phyloP scores from a whole-genome alignment of 2,888 invertebrate species.

The Cataglyphis rosenhaueri region DNA sequence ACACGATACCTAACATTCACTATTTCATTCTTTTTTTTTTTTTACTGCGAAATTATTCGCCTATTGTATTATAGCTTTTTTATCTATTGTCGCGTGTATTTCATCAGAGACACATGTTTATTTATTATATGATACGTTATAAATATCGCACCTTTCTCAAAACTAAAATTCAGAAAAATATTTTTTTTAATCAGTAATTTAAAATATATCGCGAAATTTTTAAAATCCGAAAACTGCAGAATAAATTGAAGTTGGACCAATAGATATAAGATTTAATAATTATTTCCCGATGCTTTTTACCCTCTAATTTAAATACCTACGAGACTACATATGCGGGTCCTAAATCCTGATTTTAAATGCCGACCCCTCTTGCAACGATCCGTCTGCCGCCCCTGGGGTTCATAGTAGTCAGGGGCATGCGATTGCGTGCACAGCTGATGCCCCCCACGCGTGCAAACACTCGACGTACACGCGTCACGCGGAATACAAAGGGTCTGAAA shows the following conservation, averaged over 20 bases:
- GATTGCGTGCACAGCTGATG: conserved; percentile 83
- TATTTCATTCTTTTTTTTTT: no score
- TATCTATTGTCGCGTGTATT: neutral
- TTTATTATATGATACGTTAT: conserved; percentile 10
- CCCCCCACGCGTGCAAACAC: conserved; percentile 77
- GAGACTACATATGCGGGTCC: conserved; percentile 32
- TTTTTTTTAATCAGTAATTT: neutral
- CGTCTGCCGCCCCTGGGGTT: conserved; percentile 45
- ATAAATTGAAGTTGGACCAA: neutral
- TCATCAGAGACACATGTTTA: neutral
- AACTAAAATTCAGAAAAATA: neutral
- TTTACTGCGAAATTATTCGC: neutral
- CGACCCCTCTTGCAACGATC: conserved; percentile 45
- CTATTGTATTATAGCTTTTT: neutral
- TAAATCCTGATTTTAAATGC: conserved; percentile 72
- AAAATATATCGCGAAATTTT: neutral
- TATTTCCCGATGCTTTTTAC: conserved; percentile 1
- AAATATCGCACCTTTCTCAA: neutral
- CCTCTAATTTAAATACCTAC: conserved; percentile 31
- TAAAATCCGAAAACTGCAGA: neutral
- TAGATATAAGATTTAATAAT: neutral
- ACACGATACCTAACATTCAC: neutral
- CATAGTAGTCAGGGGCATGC: conserved; percentile 50
- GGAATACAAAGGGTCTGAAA: conserved; percentile 62
- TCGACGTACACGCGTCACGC: conserved; percentile 62